Evolutionary conservation across 2,797 vertebrate species (phyloP).

Genomic region (Danio jaintianensis): DNA sequence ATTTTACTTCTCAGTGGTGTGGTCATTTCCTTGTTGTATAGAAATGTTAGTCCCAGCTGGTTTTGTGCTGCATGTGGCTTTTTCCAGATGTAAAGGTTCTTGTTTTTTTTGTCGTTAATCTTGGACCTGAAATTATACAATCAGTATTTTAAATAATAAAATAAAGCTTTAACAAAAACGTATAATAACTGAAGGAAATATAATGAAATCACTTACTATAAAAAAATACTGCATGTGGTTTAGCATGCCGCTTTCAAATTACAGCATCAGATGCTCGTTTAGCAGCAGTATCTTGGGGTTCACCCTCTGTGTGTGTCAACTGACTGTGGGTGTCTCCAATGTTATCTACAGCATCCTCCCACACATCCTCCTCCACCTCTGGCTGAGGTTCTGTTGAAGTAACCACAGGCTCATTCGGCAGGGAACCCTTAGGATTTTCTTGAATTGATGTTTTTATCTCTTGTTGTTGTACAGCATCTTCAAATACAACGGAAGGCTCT

Average conservation of each 20-base stretch:
- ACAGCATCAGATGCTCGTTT: not conserved
- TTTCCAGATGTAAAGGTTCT: not conserved
- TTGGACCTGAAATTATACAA: constrained; percentile 34
- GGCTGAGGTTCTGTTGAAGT: constrained; percentile 33
- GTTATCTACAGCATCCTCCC: constrained; percentile 76
- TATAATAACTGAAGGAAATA: not conserved
- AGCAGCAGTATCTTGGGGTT: constrained; percentile 28
- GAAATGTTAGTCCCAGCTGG: not conserved
- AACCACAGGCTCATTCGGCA: not conserved
- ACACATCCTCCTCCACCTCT: constrained; percentile 69
- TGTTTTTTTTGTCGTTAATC: not conserved
- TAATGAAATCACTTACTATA: constrained; percentile 38
- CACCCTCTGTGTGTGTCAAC: constrained; percentile 30
- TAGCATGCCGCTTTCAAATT: not conserved
- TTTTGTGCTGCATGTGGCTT: not conserved
- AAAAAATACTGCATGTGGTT: not conserved
- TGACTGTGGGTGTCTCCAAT: constrained; percentile 44
- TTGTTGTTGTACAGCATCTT: constrained; percentile 45
- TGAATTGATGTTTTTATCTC: constrained; percentile 24
- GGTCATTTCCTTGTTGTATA: constrained; percentile 2
- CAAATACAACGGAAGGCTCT: constrained; percentile 55
- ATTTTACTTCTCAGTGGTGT: not conserved
- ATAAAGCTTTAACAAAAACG: not conserved
- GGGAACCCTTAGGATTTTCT: not conserved
- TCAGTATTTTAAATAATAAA: not conserved